Conservation (phyloP, 92 coral and sea anemone species). For the Epizoanthus fatuus region DNA sequence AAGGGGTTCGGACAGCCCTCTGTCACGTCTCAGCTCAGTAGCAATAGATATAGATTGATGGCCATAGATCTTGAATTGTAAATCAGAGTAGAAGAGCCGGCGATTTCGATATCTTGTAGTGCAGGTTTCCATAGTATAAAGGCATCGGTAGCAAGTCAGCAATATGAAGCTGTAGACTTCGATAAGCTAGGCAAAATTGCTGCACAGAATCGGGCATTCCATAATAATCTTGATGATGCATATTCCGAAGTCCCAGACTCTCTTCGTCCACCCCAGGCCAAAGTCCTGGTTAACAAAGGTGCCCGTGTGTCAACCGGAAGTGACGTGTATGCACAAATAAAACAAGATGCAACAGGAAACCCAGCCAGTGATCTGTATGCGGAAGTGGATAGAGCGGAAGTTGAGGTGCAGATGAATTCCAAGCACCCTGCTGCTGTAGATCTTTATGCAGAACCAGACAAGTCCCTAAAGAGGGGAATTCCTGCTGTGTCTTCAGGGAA, state of each 20-base stretch:
- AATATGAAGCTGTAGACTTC: conserved; percentile 39
- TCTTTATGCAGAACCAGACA: conserved; percentile 16
- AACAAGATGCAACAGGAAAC: not conserved
- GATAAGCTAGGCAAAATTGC: conserved; percentile 10
- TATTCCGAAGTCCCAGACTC: conserved; percentile 9
- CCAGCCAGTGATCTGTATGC: conserved; percentile 18
- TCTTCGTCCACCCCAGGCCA: not conserved
- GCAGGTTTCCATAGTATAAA: no score
- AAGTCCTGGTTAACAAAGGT: not conserved
- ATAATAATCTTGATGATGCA: not conserved
- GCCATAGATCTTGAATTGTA: no score
- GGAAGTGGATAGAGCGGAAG: conserved; percentile 10
- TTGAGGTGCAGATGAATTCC: not conserved
- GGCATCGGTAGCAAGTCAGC: not conserved
- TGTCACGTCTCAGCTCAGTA: no score
- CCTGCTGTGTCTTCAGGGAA: not conserved
- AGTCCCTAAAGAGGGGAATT: not conserved
- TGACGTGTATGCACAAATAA: conserved; percentile 15
- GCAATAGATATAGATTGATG: no score
- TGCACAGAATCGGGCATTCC: not conserved
- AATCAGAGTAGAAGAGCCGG: no score
- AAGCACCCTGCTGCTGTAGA: not conserved
- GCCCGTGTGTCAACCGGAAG: not conserved
- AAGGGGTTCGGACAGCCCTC: no score
- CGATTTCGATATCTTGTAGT: no score